Base-by-base conservation (phyloP, 2,113 vertebrate genomes). In the Pelecanoides urinatrix region DNA sequence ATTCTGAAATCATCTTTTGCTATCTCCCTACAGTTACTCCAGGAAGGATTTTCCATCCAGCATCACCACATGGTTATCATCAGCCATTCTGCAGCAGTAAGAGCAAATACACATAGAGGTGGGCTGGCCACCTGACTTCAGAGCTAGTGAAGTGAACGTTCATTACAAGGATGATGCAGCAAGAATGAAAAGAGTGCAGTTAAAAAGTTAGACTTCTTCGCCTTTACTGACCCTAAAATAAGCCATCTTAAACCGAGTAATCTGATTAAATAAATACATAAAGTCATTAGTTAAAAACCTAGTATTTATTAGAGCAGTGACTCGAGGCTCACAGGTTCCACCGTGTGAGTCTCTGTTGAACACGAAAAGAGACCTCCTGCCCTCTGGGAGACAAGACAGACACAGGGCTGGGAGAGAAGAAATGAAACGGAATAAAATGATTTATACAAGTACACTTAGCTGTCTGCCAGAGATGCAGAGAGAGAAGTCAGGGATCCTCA, bases 91-190 rank as follows among this genome's bases (percentile, higher is more conserved):
- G 52, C 34, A 49, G 66, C 67, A 62, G 17, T 12, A 45, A 71
- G 25, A 50, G 49, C n/a, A 78, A 44, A 83, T 6, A 30, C 0
- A 27, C 38, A 18, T 2, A 30, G 32, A 44, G 38, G 29, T 44
- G 53, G 38, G 42, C 22, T 42, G 29, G 27, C 21, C 71, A n/a
- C 21, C 18, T 50, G 68, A 40, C 40, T n/a, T 45, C 3, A 36
- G 25, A 66, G 52, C 30, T 61, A 19, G 11, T 2, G 21, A 82
- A 56, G 29, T 0, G 0, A 75, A 58, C 0, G 0, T 38, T 59
- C 38, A 21, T 67, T 27, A 26, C 38, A 40, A 55, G 22, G 45
- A 34, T 11, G 15, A 65, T 40, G 23, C 72, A 62, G 42, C 52
- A 63, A 23, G n/a, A 53, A 83, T 2, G 19, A 62, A 25, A 27